Evolutionary conservation across 2,113 vertebrate species (phyloP), one percentile per base, ranked within the genome.

Genomic region (Pithys albifrons): DNA sequence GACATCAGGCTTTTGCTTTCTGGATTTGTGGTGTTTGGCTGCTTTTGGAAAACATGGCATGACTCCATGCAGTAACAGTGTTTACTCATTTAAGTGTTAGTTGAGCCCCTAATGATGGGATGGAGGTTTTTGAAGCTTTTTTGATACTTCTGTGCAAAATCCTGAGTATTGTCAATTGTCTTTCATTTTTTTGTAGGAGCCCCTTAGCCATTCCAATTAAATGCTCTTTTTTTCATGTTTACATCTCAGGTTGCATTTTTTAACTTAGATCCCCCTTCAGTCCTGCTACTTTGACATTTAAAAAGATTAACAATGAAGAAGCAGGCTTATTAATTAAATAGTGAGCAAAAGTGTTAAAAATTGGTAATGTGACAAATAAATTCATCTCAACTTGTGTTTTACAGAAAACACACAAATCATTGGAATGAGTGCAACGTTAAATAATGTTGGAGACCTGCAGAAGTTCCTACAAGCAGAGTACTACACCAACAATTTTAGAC

Each of bases 341-440:
- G 4, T 12, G 33, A 86, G 7, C 2, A 27, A 33, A 66, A 54
- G 6, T 41, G 7, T 54, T 82, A 25, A 28, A 79, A 61, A 23
- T 18, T 8, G 15, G 10, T 37, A 54, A 17, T 3, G 1, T 23
- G 28, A 23, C n/a, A 61, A 28, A 18, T 71, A 33, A 93, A 59
- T 74, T 48, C 0, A 14, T 37, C 12, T 94, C 33, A 27, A 19
- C 17, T 62, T 82, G 54, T 95, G 27, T 91, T 96, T 79, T 93
- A 25, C 95, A 99, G 99, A 97, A 89, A 93, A 85, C 20, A 99
- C 98, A 17, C 99, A 99, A 86, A 98, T 99, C 62, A 98, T 99
- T 90, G 99, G 99, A 14, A 99, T 99, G 99, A 99, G 99, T 92
- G 99, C 99, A 83, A 99, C 99, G 0, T 95, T 99, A 94, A 99